These are phyloP conservation scores for zebrafish (Danio rerio) DNA, from an alignment of 2,113 vertebrate species.

Conservation along the genomic window DNA sequence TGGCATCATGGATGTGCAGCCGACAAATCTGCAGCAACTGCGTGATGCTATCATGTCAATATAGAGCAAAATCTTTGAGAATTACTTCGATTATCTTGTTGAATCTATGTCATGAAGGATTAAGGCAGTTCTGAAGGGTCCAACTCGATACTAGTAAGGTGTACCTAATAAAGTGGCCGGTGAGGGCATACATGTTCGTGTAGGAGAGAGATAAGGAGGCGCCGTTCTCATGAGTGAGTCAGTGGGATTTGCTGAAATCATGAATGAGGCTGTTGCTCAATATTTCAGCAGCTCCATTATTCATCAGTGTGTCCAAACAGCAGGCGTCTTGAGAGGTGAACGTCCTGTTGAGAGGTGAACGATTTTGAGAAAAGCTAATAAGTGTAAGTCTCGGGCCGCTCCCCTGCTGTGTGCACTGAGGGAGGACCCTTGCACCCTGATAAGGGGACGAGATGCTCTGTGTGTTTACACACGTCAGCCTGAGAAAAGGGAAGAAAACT, in stretches of 20 bases:
- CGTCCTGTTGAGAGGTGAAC: conserved; percentile 55
- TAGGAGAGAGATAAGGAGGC: not conserved
- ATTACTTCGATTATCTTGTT: too few relatives aligned
- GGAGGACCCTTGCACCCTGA: conserved; percentile 65
- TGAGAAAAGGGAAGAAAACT: not conserved
- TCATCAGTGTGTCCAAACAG: conserved; percentile 47
- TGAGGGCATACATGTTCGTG: too few relatives aligned
- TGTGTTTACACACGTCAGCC: not conserved
- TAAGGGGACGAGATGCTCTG: conserved; percentile 36
- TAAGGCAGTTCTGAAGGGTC: too few relatives aligned
- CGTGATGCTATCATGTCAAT: too few relatives aligned
- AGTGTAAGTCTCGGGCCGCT: conserved; percentile 64
- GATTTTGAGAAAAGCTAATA: conserved; percentile 70
- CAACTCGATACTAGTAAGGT: too few relatives aligned
- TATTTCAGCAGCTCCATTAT: conserved; percentile 31
- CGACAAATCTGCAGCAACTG: too few relatives aligned
- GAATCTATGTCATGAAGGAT: too few relatives aligned
- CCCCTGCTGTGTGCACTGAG: conserved; percentile 70
- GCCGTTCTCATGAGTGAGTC: conserved; percentile 8
- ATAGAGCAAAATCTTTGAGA: too few relatives aligned
- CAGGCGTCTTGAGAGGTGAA: conserved; percentile 43
- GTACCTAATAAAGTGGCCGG: too few relatives aligned
- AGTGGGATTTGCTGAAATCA: conserved; percentile 26
- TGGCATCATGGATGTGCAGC: too few relatives aligned
- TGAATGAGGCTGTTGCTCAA: conserved; percentile 52